These are phyloP conservation scores for Rhagoletis pomonella DNA, from an alignment of 1,140 invertebrate species.

Conservation along the genomic window DNA sequence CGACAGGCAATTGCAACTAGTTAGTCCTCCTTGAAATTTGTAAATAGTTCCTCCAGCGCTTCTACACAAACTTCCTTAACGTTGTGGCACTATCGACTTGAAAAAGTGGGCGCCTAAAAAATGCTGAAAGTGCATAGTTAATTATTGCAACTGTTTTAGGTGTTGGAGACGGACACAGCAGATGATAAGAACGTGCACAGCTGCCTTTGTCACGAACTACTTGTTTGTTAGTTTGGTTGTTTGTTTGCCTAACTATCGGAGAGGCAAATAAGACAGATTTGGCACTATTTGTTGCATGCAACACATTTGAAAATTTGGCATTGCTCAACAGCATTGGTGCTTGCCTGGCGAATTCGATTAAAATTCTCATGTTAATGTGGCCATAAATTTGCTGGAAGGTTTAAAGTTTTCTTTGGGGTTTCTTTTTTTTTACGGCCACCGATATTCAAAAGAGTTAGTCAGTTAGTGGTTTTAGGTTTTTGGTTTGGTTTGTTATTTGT, in stretches of 20 bases:
- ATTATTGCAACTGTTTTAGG: slow-evolving; percentile 30
- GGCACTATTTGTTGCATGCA: slow-evolving; percentile 44
- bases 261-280: slow-evolving; percentile 27
- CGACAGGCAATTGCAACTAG: neutral
- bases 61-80: neutral
- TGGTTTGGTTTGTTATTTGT: neutral
- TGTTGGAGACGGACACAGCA: neutral
- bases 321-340: neutral
- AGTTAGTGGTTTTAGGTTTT: neutral
- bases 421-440: neutral
- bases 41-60: neutral
- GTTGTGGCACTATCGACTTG: slow-evolving; percentile 11
- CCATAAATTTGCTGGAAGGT: slow-evolving; percentile 36
- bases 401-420: slow-evolving; percentile 9
- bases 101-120: slow-evolving; percentile 20
- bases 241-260: neutral
- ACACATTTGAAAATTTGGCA: slow-evolving; percentile 24
- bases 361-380: slow-evolving; percentile 46
- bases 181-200: slow-evolving; percentile 34
- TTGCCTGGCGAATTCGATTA: slow-evolving; percentile 35
- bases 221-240: neutral
- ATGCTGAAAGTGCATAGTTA: slow-evolving; percentile 40
- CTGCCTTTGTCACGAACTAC: neutral
- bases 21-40: neutral
- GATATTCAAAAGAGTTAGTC: neutral